Percentiles rank a stretch among this genome's conserved stretches.
phyloP scores from a whole-genome alignment of 2,113 vertebrate genomes.

The Abramis brama region DNA sequence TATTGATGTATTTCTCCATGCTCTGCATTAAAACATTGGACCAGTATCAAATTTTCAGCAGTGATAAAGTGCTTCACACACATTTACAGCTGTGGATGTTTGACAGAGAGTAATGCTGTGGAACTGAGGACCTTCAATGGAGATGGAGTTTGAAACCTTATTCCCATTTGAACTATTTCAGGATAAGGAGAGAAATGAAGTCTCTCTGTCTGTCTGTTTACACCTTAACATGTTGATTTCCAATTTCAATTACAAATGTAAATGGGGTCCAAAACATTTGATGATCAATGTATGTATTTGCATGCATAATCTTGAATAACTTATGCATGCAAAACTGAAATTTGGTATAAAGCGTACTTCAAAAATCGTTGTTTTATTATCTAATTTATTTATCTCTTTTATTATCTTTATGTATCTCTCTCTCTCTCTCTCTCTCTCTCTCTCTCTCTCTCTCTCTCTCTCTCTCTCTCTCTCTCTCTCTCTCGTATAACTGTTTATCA shows the following conservation, averaged over 20 bases:
- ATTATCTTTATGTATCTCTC: too few species aligned
- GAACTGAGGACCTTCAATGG: not conserved
- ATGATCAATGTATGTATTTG: not conserved
- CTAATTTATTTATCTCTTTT: too few species aligned
- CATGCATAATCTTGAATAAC: not conserved
- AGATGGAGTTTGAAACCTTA: not conserved
- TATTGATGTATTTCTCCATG: slow-evolving; percentile 20
- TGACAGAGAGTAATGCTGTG: slow-evolving; percentile 27
- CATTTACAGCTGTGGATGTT: slow-evolving; percentile 11
- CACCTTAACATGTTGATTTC: not conserved
- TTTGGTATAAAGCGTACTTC: too few species aligned
- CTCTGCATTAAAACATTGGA: slow-evolving; percentile 25
- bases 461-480: not conserved
- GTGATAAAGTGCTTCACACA: slow-evolving; percentile 13
- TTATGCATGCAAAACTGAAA: too few species aligned
- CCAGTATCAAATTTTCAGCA: slow-evolving; percentile 1
- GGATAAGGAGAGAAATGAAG: not conserved
- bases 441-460: too few species aligned
- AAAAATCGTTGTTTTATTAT: too few species aligned
- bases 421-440: too few species aligned
- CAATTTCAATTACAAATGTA: not conserved
- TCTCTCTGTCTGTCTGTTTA: not conserved
- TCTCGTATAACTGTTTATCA: not conserved
- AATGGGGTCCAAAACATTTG: not conserved
- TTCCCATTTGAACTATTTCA: not conserved